A percentile compares a stretch with the other conserved stretches of the same genome.
Evolutionary conservation across 2,797 vertebrate genomes (phyloP).

Genomic region (Alosa sapidissima): DNA sequence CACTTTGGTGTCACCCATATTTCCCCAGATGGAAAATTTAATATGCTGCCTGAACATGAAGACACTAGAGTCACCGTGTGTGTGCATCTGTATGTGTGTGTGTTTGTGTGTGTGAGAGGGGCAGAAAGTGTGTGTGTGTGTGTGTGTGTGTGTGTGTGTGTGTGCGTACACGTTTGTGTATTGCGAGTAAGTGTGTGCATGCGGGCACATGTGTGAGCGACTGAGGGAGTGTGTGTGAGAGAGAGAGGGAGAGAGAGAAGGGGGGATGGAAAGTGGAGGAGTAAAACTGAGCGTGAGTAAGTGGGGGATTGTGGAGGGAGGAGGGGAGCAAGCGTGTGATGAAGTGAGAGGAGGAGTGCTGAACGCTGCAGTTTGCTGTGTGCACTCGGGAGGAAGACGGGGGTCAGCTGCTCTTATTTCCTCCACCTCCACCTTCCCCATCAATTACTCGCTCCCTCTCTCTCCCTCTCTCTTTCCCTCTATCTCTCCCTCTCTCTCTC

Average conservation of each 20-base stretch:
- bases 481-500: neutral
- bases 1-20: slow-evolving; percentile 7
- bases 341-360: neutral
- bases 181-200: neutral
- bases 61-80: neutral
- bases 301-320: slow-evolving; percentile 27
- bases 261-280: neutral
- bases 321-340: neutral
- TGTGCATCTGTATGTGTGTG: neutral
- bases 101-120: neutral
- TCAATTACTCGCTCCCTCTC: neutral
- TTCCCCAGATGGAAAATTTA: neutral
- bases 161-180: neutral
- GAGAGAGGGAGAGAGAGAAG: too few relatives aligned
- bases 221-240: neutral
- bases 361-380: slow-evolving; percentile 17
- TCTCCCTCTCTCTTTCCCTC: neutral
- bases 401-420: slow-evolving; percentile 8
- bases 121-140: neutral
- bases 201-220: neutral
- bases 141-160: neutral
- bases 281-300: neutral
- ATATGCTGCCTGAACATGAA: slow-evolving; percentile 5
- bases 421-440: neutral
- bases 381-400: neutral